phyloP scores from a whole-genome alignment of 2,113 vertebrate species.

The Phodopus roborovskii region DNA sequence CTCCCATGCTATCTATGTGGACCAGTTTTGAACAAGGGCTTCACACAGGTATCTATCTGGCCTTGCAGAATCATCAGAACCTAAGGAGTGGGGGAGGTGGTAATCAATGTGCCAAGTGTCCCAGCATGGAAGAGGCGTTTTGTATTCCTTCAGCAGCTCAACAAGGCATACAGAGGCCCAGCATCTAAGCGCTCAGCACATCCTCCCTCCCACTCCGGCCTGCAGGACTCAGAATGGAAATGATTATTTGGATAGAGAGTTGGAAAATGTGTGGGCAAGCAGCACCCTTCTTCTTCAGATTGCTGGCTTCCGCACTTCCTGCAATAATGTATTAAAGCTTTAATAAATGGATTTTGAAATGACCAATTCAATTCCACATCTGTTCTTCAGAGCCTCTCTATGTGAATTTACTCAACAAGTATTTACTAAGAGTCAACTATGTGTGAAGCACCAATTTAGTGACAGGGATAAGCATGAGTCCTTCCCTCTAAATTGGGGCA shows the following conservation, averaged over 20 bases:
- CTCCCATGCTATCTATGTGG: background rate
- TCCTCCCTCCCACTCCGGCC: background rate
- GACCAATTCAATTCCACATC: slow-evolving; percentile 15
- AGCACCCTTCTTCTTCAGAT: background rate
- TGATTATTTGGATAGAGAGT: background rate
- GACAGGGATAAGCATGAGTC: background rate
- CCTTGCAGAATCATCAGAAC: background rate
- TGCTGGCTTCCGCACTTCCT: background rate
- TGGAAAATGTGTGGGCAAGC: background rate
- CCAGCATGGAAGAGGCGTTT: background rate
- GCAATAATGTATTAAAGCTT: background rate
- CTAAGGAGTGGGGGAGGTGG: background rate
- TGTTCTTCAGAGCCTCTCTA: background rate
- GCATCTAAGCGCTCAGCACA: background rate
- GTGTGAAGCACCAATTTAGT: background rate
- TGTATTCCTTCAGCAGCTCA: background rate
- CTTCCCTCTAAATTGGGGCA: background rate
- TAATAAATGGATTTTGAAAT: slow-evolving; percentile 2
- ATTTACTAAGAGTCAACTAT: background rate
- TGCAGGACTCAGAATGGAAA: background rate
- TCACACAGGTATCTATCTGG: background rate
- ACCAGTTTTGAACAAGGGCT: background rate
- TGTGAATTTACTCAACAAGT: slow-evolving; percentile 21
- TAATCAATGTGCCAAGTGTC: background rate
- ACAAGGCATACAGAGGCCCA: background rate